These are phyloP conservation scores for Drosophila saltans DNA, from an alignment of 1,140 invertebrate genomes.

Conservation along the genomic window DNA sequence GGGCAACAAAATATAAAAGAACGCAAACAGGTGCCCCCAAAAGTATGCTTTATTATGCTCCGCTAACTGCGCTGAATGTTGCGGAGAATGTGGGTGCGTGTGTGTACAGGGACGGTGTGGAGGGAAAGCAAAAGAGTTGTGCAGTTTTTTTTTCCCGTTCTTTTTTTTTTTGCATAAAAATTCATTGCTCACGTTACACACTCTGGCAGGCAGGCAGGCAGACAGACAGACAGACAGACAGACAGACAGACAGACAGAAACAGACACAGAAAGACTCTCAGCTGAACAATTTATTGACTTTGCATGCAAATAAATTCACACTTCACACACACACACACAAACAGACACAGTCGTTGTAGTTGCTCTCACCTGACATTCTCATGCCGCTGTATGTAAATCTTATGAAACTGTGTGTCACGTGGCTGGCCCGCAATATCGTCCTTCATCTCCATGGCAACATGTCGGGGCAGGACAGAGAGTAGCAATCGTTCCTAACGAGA, in stretches of 20 bases:
- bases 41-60: conserved; percentile 68
- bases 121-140: conserved; percentile 34
- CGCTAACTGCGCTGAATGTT: conserved; percentile 37
- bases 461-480: conserved; percentile 95
- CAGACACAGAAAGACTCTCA: conserved; percentile 42
- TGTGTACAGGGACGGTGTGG: conserved; percentile 20
- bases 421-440: conserved; percentile 96
- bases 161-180: conserved; percentile 67
- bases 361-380: conserved; percentile 95
- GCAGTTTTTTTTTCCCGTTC: conserved; percentile 36
- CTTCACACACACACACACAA: conserved; percentile 15
- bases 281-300: conserved; percentile 72
- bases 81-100: neutral
- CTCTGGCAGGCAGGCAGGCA: conserved; percentile 20
- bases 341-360: conserved; percentile 6
- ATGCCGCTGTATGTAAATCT: conserved; percentile 98
- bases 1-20: conserved; percentile 18
- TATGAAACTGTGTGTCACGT: conserved; percentile 97
- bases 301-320: conserved; percentile 76
- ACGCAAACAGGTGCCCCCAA: conserved; percentile 66
- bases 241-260: conserved; percentile 27
- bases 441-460: conserved; percentile 99
- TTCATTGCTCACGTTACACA: conserved; percentile 63
- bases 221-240: conserved; percentile 1
- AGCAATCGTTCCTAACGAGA: conserved; percentile 92